phyloP scores from a whole-genome alignment of 2,797 vertebrate species.

The Pangasius krempfi region DNA sequence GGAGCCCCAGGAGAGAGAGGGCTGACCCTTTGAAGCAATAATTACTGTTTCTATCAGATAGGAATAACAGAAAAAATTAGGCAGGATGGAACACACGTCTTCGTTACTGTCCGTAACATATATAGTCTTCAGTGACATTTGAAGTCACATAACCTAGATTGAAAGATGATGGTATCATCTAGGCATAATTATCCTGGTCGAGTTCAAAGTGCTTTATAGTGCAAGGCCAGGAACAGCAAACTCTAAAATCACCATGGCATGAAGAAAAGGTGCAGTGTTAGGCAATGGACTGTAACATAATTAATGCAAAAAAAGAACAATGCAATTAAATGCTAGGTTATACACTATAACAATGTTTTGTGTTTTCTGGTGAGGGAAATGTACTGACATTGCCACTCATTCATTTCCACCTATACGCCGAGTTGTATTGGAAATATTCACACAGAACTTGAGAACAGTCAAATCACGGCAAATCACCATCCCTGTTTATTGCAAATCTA shows the following conservation, averaged over 20 bases:
- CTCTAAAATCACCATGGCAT: not conserved
- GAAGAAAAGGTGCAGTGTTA: not conserved
- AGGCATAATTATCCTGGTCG: not conserved
- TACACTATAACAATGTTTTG: not conserved
- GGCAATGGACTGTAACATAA: not conserved
- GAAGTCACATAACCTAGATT: conserved; percentile 5
- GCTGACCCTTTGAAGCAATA: conserved; percentile 75
- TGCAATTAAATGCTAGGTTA: not conserved
- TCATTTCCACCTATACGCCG: not conserved
- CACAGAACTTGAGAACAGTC: not conserved
- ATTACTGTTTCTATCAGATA: conserved; percentile 65
- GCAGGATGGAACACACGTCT: conserved; percentile 34
- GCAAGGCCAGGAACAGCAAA: not conserved
- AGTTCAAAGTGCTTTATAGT: conserved; percentile 22
- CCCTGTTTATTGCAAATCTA: not conserved
- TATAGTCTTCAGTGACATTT: conserved; percentile 21
- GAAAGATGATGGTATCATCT: conserved; percentile 9
- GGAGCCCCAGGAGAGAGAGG: conserved; percentile 66
- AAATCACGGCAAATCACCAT: not conserved
- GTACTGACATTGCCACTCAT: not conserved
- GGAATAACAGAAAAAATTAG: conserved; percentile 49
- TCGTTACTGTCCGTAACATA: conserved; percentile 12
- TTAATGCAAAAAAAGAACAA: not conserved
- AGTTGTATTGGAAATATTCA: not conserved
- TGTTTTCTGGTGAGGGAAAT: not conserved